Conservation (phyloP, 2,888 invertebrate genomes). For the Siphlonurus alternatus region DNA sequence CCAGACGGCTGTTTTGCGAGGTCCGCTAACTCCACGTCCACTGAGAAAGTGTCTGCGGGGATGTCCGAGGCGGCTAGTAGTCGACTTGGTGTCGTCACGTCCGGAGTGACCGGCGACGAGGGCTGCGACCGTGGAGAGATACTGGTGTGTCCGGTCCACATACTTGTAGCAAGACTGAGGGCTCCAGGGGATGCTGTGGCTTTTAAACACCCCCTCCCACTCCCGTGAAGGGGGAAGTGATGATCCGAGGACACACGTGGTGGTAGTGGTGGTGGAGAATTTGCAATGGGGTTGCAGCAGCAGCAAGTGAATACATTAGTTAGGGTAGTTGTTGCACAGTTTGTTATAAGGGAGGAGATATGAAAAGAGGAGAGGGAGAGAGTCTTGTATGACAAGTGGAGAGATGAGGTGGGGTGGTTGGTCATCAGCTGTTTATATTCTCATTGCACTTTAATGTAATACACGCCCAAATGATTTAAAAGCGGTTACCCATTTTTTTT, state of each 20-base stretch:
- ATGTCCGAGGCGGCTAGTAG: constrained; percentile 14
- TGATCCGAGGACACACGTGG: background rate
- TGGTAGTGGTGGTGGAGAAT: background rate
- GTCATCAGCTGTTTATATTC: background rate
- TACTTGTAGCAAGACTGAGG: background rate
- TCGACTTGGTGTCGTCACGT: background rate
- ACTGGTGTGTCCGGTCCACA: background rate
- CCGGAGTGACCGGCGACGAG: background rate
- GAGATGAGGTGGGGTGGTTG: background rate
- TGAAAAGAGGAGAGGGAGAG: background rate
- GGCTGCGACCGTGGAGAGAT: background rate
- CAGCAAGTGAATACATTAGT: too few relatives aligned
- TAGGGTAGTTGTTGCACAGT: too few relatives aligned
- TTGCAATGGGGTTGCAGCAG: background rate
- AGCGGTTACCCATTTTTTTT: too few relatives aligned
- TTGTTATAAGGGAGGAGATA: too few relatives aligned
- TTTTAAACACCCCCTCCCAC: background rate
- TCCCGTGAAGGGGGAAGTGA: background rate
- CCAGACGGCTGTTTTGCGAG: background rate
- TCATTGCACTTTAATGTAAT: too few relatives aligned
- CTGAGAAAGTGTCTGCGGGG: constrained; percentile 13
- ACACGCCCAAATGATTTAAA: background rate
- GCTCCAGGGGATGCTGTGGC: background rate
- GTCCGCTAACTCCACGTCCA: constrained; percentile 4
- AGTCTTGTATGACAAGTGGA: background rate